Evolutionary conservation across 2,113 vertebrate genomes (phyloP).

Genomic region (Anoura caudifer): DNA sequence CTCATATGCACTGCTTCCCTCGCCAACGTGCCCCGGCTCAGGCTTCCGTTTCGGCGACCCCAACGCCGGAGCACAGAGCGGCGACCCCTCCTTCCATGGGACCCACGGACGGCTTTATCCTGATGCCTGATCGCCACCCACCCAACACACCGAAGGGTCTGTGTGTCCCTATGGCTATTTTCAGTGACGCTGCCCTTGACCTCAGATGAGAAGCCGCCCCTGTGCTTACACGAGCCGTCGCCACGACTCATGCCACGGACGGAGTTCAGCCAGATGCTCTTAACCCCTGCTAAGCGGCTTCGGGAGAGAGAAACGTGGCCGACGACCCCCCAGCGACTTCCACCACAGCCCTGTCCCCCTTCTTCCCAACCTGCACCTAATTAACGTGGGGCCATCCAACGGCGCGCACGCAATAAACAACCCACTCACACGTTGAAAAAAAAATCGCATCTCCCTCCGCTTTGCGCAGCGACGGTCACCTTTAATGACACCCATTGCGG

Average conservation of each 20-base stretch:
- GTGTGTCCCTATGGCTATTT: background rate
- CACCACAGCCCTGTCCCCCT: rapidly evolving
- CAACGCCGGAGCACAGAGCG: background rate
- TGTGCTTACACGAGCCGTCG: rapidly evolving
- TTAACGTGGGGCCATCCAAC: rapidly evolving
- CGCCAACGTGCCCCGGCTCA: rapidly evolving
- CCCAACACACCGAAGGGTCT: rapidly evolving
- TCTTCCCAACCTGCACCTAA: rapidly evolving
- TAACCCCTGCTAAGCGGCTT: background rate
- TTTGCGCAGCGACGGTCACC: rapidly evolving
- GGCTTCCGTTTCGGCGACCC: too few relatives aligned
- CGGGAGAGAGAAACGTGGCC: rapidly evolving
- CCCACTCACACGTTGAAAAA: rapidly evolving
- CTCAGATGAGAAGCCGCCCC: background rate
- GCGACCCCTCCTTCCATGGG: rapidly evolving
- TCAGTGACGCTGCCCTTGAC: rapidly evolving
- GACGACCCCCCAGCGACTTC: rapidly evolving
- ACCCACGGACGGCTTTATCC: rapidly evolving
- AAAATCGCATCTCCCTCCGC: background rate
- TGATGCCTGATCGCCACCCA: rapidly evolving
- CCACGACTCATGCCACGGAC: rapidly evolving
- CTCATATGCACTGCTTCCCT: rapidly evolving
- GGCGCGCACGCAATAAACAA: rapidly evolving
- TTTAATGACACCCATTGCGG: rapidly evolving
- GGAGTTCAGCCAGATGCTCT: rapidly evolving